Percentiles rank a stretch among this genome's conserved stretches.
phyloP scores from a whole-genome alignment of 2,797 vertebrate species.

The Menidia menidia region DNA sequence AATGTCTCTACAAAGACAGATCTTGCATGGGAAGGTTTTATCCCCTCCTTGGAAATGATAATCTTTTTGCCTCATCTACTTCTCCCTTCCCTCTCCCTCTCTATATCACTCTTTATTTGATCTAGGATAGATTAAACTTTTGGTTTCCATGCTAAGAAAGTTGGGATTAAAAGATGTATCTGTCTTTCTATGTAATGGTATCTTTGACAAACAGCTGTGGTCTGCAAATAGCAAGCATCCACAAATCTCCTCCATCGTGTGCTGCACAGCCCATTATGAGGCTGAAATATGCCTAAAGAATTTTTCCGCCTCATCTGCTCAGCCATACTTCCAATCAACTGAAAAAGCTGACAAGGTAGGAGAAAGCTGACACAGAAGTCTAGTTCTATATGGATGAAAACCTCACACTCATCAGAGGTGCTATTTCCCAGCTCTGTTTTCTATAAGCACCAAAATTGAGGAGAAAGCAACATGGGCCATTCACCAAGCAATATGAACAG shows the following conservation, averaged over 20 bases:
- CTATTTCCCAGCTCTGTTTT: constrained; percentile 49
- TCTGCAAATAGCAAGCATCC: constrained; percentile 65
- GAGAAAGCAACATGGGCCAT: constrained; percentile 3
- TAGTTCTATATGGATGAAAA: constrained; percentile 67
- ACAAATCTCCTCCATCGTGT: constrained; percentile 29
- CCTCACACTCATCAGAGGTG: constrained; percentile 60
- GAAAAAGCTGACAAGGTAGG: constrained; percentile 72
- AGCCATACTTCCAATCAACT: constrained; percentile 64
- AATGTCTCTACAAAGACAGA: constrained; percentile 58
- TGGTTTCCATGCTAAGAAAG: constrained; percentile 36
- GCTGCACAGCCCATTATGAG: constrained; percentile 66
- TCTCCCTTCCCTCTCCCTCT: constrained; percentile 20
- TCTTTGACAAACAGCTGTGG: constrained; percentile 78
- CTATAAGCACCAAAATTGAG: constrained; percentile 3
- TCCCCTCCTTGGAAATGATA: constrained; percentile 64
- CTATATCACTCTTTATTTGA: constrained; percentile 36
- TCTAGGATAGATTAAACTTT: constrained; percentile 48
- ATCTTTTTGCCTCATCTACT: constrained; percentile 52
- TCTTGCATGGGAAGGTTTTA: constrained; percentile 41
- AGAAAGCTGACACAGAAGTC: constrained; percentile 69
- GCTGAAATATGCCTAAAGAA: constrained; percentile 69
- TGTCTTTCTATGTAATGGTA: constrained; percentile 70
- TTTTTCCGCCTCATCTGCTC: constrained; percentile 73
- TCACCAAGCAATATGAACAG: constrained; percentile 35
- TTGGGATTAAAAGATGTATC: constrained; percentile 69